Base-by-base conservation (phyloP, 2,797 vertebrate genomes). In the Parotocinclus haroldoi region DNA sequence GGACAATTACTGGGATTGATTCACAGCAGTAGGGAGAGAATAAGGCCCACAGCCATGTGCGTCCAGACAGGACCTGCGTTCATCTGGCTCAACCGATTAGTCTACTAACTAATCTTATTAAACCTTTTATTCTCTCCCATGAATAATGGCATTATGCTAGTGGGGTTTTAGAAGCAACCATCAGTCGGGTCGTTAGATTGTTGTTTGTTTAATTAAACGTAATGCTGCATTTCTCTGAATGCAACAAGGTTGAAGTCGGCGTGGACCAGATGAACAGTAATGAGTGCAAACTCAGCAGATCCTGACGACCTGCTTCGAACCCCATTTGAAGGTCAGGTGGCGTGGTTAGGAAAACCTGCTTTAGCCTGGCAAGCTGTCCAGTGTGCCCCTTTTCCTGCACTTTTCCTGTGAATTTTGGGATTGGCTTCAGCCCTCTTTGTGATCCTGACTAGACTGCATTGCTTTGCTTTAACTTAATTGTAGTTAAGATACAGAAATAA, bases 1-100 rank as follows among this genome's bases (percentile, higher is more conserved):
- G 48, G 38, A 70, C 53, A 74, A 69, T 73, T 70, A 73, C 74
- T 72, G 61, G 39, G 69, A 71, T 74, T 76, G 66, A 76, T 65
- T 57, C 64, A 53, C 57, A 78, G 71, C 57, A 66, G 66, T 58
- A 57, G 49, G 61, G 53, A 68, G 48, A 61, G 63, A 50, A 48
- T 58, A 58, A 60, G n/a, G 45, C 66, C n/a, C 27, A 51, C 51
- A 54, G 38, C 62, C 57, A 38, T 54, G 58, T 69, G 38, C 60
- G 45, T 46, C 12, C 60, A 72, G 49, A 74, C 73, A 74, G 55
- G 46, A 63, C 45, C 44, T 13, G 14, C 63, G 62, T 66, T 67
- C 50, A 63, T 63, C 56, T 56, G 62, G 39, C 44, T 45, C 12
- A 13, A 57, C 50, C 42, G 59, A 74, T 74, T 77, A 73, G 68